A percentile compares a stretch with the other conserved stretches of the same genome.
phyloP scores from a whole-genome alignment of 2,113 vertebrate genomes.

The Scalopus aquaticus region DNA sequence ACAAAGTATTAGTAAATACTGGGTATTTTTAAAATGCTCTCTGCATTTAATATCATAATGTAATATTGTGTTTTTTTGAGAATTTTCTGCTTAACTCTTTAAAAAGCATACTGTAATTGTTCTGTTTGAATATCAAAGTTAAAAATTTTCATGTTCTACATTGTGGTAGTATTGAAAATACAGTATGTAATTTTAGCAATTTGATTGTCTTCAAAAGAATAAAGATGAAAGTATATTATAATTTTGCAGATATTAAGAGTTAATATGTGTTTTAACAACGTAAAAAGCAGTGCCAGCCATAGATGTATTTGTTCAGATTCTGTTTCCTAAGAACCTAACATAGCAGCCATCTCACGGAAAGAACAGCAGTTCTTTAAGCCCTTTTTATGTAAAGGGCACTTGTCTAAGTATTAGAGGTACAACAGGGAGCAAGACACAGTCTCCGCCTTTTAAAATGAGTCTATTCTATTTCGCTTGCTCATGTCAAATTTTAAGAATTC shows the following conservation, averaged over 20 bases:
- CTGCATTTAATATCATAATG: background rate
- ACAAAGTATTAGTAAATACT: slow-evolving; percentile 1
- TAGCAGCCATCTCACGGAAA: background rate
- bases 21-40: background rate
- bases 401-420: background rate
- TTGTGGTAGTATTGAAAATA: background rate
- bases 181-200: background rate
- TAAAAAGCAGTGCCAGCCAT: background rate
- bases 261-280: background rate
- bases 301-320: background rate
- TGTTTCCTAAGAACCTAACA: background rate
- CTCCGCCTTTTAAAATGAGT: background rate
- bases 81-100: background rate
- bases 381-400: background rate
- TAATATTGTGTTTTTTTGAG: background rate
- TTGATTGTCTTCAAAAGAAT: background rate
- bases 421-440: background rate
- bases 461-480: background rate
- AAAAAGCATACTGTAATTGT: slow-evolving; percentile 4
- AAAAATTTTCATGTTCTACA: background rate
- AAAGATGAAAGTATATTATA: background rate
- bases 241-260: background rate
- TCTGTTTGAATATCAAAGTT: background rate
- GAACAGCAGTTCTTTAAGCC: background rate
- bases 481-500: slow-evolving; percentile 21